Base-by-base conservation (phyloP, 2,797 vertebrate species). In the Tinamus major region DNA sequence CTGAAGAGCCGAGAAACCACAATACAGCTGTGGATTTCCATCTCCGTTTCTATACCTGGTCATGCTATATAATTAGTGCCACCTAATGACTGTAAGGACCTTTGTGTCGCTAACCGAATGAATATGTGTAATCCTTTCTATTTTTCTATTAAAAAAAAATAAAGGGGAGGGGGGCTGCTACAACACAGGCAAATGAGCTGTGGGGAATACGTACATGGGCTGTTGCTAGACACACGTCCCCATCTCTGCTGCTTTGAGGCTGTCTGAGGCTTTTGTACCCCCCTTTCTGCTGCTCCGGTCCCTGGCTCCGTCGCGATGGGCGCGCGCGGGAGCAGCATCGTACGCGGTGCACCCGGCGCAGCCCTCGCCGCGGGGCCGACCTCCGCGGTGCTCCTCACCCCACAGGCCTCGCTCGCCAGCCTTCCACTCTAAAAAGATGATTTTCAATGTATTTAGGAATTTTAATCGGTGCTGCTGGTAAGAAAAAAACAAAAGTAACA, bases 81-180 rank as follows among this genome's bases (percentile, higher is more conserved):
- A 91, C 59, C 46, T 89, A 93, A 92, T 86, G 86, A 79, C 79
- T 61, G 23, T 62, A 81, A 84, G 75, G 44, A 95, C 67, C 70
- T 55, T 79, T 76, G 23, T 63, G 89, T 76, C 89, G 94, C 85
- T 86, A 95, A 90, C 74, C 68, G 79, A 91, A 59, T 59, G 18
- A 87, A 67, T 61, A 31, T 9, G 19, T 44, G 14, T 8, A 86
- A 91, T 84, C 31, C 48, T 69, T 67, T 71, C 92, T 8, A 39
- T 51, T 87, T 77, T 81, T 48, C 55, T 84, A 14, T 35, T 53
- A 31, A 27, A 41, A 39, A 56, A 64, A 29, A 55, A 7, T 51
- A 8, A 41, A 3, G 13, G 2, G 9, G 6, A 18, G 4, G 2
- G 10, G 39, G 24, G 27, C 1, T 63, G 24, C 13, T 18, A 67